Conservation (phyloP, 1,140 invertebrate species). For the Microplitis mediator region DNA sequence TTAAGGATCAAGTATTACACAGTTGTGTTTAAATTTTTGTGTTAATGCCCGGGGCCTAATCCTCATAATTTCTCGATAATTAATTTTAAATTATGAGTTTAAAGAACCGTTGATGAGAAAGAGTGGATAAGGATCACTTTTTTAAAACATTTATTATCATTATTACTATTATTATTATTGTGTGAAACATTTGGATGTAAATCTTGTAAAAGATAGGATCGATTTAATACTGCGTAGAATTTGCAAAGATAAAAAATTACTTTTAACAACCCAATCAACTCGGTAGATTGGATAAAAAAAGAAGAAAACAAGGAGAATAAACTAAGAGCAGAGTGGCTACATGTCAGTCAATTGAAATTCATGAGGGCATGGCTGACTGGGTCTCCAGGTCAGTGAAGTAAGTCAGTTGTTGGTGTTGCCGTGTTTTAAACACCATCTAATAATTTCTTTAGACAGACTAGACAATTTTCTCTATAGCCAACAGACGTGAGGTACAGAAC, state of each 20-base stretch:
- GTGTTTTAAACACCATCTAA: constrained; percentile 6
- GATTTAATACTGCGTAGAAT: not conserved
- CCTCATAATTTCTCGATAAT: not conserved
- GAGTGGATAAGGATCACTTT: not conserved
- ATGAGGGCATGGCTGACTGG: constrained; percentile 46
- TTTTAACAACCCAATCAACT: not conserved
- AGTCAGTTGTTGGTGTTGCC: constrained; percentile 47
- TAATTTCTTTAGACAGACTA: not conserved
- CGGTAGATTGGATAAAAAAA: not conserved
- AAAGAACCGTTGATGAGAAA: constrained; percentile 3
- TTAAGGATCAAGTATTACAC: not conserved
- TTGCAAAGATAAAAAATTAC: constrained; percentile 8
- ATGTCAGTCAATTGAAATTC: constrained; percentile 45
- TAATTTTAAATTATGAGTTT: not conserved
- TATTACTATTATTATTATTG: not conserved
- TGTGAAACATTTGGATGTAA: constrained; percentile 17
- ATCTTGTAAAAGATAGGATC: constrained; percentile 18
- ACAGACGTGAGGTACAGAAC: not conserved
- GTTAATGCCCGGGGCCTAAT: not conserved
- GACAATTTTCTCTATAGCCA: not conserved
- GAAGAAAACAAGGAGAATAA: not conserved
- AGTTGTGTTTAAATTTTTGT: not conserved
- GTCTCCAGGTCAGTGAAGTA: constrained; percentile 60
- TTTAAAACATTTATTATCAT: not conserved
- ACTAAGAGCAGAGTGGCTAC: not conserved